Base-by-base conservation (phyloP, 1,140 invertebrate genomes). In the Lepidostoma basale region DNA sequence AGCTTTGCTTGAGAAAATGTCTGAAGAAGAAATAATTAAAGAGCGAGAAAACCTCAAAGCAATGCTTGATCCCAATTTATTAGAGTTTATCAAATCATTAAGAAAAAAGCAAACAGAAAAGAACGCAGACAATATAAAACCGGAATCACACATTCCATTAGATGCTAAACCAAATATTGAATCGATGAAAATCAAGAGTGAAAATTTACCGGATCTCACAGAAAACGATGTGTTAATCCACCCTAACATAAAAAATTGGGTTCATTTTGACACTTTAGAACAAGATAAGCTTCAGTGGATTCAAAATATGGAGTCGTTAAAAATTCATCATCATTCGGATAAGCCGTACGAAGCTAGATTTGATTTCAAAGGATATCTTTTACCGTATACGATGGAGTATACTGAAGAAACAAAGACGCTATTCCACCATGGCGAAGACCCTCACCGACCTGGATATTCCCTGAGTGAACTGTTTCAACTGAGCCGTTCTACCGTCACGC, bases 341-440 rank as follows among this genome's bases (percentile, higher is more conserved):
- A 81, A 87, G 72, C 85, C 86, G 9, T 93, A 91, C 75, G 88
- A 90, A 81, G 93, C 93, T 0, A 83, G 87, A 62, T 89, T 89
- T 77, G 84, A 88, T 75, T 88, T 87, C 77, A 82, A 83, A 77
- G 90, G 91, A 6, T 84, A 88, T 62, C 75, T 93, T 0, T 75
- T 92, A 33, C 90, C 90, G 1, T 92, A 89, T 67, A 75, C 80
- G 2, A 80, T 85, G 14, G 84, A 88, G 40, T 87, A 91, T 69
- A 84, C 79, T 6, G 83, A 82, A 69, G 77, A 84, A 79, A 76
- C 79, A 81, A 75, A 84, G 81, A 70, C 81, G 87, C 82, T 98
- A 4, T 94, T 95, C 82, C 92, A 97, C 80, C 95, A 98, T 79
- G 95, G 94, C 1, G 90, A 95, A 74, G 95, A 98, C 79, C 91